Percentiles rank a stretch among this genome's conserved stretches.
These are phyloP conservation scores for Garrulus glandarius DNA, from an alignment of 2,797 vertebrate species.

Conservation along the genomic window DNA sequence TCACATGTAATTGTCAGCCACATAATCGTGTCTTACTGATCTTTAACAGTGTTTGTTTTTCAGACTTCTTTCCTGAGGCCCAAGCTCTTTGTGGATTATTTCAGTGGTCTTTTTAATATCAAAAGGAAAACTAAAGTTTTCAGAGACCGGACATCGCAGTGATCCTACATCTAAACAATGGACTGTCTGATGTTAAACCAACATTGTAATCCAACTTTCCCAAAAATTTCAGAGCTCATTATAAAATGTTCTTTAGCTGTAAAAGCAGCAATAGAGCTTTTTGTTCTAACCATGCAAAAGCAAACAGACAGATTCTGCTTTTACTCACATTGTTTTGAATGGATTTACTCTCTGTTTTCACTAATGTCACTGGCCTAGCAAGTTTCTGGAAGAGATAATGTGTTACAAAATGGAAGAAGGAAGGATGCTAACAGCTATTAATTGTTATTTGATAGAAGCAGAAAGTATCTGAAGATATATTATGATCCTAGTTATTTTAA, in stretches of 20 bases:
- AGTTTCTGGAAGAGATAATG: background rate
- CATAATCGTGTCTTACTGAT: slow-evolving; percentile 6
- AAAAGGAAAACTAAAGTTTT: slow-evolving; percentile 54
- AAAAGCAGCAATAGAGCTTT: slow-evolving; percentile 52
- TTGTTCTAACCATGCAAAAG: slow-evolving; percentile 57
- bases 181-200: slow-evolving; percentile 68
- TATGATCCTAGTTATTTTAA: background rate
- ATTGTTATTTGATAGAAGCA: background rate
- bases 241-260: slow-evolving; percentile 50
- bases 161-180: slow-evolving; percentile 62
- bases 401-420: background rate
- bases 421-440: background rate
- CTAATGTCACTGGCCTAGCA: background rate
- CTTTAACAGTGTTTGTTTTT: slow-evolving; percentile 52
- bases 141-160: slow-evolving; percentile 34
- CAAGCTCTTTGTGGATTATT: slow-evolving; percentile 14
- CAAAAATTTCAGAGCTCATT: slow-evolving; percentile 59
- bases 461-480: background rate
- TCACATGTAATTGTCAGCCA: slow-evolving; percentile 68
- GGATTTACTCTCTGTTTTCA: background rate
- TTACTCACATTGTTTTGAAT: slow-evolving; percentile 24
- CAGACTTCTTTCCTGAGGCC: slow-evolving; percentile 60
- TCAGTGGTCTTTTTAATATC: slow-evolving; percentile 61
- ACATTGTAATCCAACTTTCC: slow-evolving; percentile 44
- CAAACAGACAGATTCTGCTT: slow-evolving; percentile 35